Percentiles rank a stretch among this genome's conserved stretches.
These are phyloP conservation scores for Suncus etruscus DNA, from an alignment of 2,113 vertebrate genomes.

Conservation along the genomic window DNA sequence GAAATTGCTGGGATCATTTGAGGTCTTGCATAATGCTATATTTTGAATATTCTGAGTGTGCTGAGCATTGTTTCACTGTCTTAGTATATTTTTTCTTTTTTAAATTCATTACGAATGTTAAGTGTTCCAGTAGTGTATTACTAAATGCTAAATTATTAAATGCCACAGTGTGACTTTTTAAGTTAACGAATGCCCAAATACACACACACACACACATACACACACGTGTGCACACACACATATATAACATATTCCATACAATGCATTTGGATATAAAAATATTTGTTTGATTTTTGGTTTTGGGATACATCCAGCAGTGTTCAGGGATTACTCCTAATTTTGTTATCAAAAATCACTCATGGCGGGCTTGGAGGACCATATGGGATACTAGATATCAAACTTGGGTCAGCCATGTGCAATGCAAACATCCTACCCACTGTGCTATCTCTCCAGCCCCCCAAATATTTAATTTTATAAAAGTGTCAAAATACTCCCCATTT, in stretches of 20 bases:
- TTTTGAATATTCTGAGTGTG: not conserved
- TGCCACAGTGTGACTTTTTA: not conserved
- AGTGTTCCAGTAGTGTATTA: not conserved
- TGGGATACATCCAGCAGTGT: too few species aligned
- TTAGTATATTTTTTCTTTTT: not conserved
- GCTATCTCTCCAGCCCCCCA: not conserved
- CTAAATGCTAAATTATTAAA: too few species aligned
- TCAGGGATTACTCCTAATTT: too few species aligned
- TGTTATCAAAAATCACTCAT: too few species aligned
- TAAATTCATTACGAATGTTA: not conserved
- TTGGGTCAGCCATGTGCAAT: too few species aligned
- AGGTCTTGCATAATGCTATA: not conserved
- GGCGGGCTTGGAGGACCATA: too few species aligned
- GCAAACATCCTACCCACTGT: too few species aligned
- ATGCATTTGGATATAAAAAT: not conserved
- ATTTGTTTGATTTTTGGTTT: too few species aligned
- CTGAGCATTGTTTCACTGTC: not conserved
- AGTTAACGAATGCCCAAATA: not conserved
- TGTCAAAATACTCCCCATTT: slow-evolving; percentile 20
- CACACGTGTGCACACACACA: too few species aligned
- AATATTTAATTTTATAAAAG: not conserved
- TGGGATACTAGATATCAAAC: too few species aligned
- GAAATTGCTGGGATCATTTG: not conserved
- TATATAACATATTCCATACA: not conserved
- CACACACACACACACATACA: too few species aligned